Conservation (phyloP, 2,113 vertebrate genomes). For the Rhea americana region DNA sequence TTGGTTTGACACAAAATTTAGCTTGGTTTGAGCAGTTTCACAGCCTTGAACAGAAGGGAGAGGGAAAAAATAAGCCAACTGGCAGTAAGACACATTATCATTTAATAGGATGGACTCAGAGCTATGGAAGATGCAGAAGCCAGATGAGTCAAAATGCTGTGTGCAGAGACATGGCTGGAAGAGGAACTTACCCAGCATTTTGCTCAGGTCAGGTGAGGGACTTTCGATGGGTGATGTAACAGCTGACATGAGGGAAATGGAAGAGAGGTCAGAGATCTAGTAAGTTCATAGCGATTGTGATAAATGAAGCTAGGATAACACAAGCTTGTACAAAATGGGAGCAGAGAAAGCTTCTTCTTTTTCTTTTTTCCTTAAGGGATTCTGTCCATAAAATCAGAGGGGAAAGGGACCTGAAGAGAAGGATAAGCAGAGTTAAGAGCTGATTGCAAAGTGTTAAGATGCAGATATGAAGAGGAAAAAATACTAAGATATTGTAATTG, state of each 20-base stretch:
- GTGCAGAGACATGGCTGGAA: background rate
- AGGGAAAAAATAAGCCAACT: background rate
- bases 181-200: background rate
- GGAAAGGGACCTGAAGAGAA: background rate
- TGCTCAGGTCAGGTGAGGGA: background rate
- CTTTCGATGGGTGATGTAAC: background rate
- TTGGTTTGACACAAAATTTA: background rate
- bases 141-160: background rate
- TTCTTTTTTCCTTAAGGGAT: background rate
- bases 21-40: background rate
- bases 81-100: accelerated
- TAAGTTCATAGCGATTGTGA: background rate
- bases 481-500: background rate
- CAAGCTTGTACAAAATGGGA: background rate
- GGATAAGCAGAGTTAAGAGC: background rate
- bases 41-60: background rate
- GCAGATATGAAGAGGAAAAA: background rate
- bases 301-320: background rate
- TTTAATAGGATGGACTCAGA: background rate
- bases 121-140: background rate
- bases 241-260: background rate
- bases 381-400: background rate
- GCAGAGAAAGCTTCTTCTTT: background rate
- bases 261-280: background rate
- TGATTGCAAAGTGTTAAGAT: background rate